Percentiles rank a stretch among this genome's conserved stretches.
Conservation (phyloP, 2,113 vertebrate genomes). For the Albula glossodonta region DNA sequence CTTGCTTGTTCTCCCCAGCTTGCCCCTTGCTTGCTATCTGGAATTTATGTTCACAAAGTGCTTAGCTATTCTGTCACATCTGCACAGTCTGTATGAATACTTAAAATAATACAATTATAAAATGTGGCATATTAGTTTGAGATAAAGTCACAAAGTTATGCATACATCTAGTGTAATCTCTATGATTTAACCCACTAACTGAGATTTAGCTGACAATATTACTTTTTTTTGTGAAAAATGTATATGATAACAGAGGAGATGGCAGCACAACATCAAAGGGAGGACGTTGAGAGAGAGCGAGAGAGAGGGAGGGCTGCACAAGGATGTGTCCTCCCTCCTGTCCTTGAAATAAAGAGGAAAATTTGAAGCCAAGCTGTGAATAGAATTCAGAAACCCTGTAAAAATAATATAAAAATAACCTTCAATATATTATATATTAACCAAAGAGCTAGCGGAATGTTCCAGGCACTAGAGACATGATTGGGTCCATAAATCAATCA, state of each 20-base stretch:
- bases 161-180: too few relatives aligned
- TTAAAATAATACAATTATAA: too few relatives aligned
- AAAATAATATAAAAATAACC: neutral
- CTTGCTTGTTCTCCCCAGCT: too few relatives aligned
- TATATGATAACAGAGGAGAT: neutral
- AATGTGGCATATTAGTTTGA: too few relatives aligned
- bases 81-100: too few relatives aligned
- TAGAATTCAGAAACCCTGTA: neutral
- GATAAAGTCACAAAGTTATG: too few relatives aligned
- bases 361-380: neutral
- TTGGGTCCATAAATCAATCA: neutral
- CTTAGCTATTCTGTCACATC: too few relatives aligned
- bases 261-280: neutral
- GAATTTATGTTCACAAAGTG: too few relatives aligned
- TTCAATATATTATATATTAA: neutral
- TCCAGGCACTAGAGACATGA: neutral
- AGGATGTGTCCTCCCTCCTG: neutral
- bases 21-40: too few relatives aligned
- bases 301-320: neutral
- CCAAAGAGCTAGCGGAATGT: neutral
- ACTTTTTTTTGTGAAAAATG: neutral
- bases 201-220: neutral
- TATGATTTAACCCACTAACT: too few relatives aligned
- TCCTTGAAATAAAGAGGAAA: constrained; percentile 21
- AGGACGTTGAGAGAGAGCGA: neutral